A percentile compares a stretch with the other conserved stretches of the same genome.
phyloP scores from a whole-genome alignment of 2,113 vertebrate species.

The Tetrax tetrax region DNA sequence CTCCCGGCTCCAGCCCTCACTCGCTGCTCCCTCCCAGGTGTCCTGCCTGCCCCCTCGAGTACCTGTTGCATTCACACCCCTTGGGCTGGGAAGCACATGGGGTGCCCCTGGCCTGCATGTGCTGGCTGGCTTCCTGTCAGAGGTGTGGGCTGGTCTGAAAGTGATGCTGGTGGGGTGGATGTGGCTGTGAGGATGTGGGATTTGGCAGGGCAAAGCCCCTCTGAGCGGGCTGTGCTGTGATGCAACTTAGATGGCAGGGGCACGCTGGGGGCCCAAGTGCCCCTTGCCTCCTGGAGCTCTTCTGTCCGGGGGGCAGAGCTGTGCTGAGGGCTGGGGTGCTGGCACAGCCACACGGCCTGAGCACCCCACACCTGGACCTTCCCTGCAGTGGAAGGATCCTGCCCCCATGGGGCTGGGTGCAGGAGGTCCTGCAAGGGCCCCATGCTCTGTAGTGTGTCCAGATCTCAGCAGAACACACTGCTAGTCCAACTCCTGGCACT shows the following conservation, averaged over 20 bases:
- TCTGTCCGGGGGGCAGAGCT: background rate
- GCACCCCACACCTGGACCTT: background rate
- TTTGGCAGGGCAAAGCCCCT: background rate
- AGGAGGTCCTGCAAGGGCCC: accelerated
- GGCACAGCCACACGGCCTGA: accelerated
- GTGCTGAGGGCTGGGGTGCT: background rate
- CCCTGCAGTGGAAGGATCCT: background rate
- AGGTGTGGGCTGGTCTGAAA: background rate
- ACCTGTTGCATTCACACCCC: too few species aligned
- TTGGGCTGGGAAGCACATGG: background rate
- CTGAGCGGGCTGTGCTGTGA: background rate
- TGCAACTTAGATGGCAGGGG: background rate
- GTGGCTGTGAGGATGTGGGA: background rate
- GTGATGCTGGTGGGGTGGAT: background rate
- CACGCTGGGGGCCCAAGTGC: too few species aligned
- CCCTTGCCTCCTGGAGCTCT: background rate
- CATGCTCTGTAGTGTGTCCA: accelerated
- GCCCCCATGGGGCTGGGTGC: accelerated
- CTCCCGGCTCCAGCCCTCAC: background rate
- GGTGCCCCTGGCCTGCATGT: background rate
- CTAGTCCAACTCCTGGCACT: background rate
- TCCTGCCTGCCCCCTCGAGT: background rate
- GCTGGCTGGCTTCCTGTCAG: background rate
- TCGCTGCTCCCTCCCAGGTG: background rate
- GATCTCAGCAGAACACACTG: background rate